Conservation (phyloP, 2,888 invertebrate genomes). For the Gibbula magus region DNA sequence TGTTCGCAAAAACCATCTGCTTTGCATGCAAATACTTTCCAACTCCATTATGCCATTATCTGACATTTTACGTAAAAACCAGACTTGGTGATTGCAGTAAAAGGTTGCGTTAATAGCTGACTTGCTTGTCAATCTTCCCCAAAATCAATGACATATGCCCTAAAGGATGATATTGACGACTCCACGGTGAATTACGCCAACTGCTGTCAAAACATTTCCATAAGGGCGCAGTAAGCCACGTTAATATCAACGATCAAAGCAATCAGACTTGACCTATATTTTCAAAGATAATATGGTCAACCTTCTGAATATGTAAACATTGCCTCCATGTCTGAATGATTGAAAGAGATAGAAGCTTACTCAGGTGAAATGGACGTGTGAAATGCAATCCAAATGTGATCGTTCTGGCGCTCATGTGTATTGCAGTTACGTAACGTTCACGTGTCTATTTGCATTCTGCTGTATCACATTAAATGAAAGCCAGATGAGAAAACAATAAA, state of each 20-base stretch:
- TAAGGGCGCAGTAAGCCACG: not conserved
- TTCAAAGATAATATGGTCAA: not conserved
- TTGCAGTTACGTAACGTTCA: not conserved
- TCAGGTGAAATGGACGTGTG: not conserved
- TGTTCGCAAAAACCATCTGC: not conserved
- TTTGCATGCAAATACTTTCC: not conserved
- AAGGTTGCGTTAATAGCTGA: too few species aligned
- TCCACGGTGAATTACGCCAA: not conserved
- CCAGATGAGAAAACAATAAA: not conserved
- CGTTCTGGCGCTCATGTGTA: not conserved
- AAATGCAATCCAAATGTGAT: not conserved
- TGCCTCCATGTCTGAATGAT: too few species aligned
- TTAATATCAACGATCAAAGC: not conserved
- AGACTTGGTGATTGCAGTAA: not conserved
- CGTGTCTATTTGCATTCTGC: not conserved
- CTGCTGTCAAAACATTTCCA: slow-evolving; percentile 3
- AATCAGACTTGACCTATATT: not conserved
- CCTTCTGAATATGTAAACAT: not conserved
- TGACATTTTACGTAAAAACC: not conserved
- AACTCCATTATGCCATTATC: not conserved
- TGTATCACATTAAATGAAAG: too few species aligned
- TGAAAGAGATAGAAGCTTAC: not conserved
- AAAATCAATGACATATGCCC: not conserved
- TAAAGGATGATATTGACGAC: not conserved
- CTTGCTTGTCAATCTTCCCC: not conserved